Evolutionary conservation across 64 coral and sea anemone genomes (phyloP), one percentile per base, ranked within the genome.

Genomic region (Montipora capricornis): DNA sequence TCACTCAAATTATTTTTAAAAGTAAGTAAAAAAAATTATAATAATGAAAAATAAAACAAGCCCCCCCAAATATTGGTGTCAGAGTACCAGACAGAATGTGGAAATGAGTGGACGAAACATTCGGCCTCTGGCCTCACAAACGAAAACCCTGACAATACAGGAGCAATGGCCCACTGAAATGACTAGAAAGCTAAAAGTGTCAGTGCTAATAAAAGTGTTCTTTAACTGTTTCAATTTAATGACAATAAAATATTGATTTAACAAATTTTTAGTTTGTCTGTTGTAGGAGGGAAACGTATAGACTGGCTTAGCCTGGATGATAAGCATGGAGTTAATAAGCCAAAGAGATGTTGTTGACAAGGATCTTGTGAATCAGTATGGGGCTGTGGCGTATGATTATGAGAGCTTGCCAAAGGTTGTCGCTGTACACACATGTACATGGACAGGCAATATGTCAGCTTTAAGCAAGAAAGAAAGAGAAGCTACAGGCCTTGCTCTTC

Each of bases 361-460:
- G 20, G 80, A 76, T 15, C 44, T 62, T 53, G 45, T 62, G 3
- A 73, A 77, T 71, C 7, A 24, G 0, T 92, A 45, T 77, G 90
- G 90, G 9, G 90, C 80, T 19, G 81, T 83, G 44, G 90, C 90
- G 0, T 92, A 83, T 64, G 90, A 92, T 37, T 80, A 92, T 64
- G 90, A 92, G 5, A 84, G 69, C 16, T 7, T 92, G 81, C 90
- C 90, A 20, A 92, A 75, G 20, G 47, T 92, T 77, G 80, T 86
- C 8, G 81, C 90, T 64, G 90, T 92, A 20, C 81, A 92, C 75
- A 76, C 71, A n/a, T 77, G 73, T 10, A 48, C 47, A 47, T 77
- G 73, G 19, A 48, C 47, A 47, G 62, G 14, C 51, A 64, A 86
- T 50, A 64, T 16, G 8, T 17, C 45, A 16, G 49, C n/a, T 62